Percentiles rank a stretch among this genome's conserved stretches.
Conservation (phyloP, 2,113 vertebrate species). For the Crocuta crocuta region DNA sequence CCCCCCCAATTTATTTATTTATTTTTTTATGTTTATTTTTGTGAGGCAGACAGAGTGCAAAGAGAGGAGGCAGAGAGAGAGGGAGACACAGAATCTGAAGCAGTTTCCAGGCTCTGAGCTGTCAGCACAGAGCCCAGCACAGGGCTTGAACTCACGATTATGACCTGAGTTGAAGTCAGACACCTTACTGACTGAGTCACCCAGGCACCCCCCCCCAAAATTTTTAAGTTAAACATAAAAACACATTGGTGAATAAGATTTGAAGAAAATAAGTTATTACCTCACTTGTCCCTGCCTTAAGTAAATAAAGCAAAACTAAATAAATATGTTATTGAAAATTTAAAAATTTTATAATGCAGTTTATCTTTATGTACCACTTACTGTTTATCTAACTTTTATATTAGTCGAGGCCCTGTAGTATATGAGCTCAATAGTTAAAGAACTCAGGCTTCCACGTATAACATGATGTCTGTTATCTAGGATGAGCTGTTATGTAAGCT, state of each 20-base stretch:
- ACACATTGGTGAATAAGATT: not conserved
- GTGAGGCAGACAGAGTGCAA: too few species aligned
- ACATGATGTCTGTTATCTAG: not conserved
- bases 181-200: too few species aligned
- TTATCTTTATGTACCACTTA: not conserved
- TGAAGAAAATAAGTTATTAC: not conserved
- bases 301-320: not conserved
- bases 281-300: not conserved
- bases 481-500: not conserved
- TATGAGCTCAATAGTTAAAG: not conserved
- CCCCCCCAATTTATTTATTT: too few species aligned
- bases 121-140: too few species aligned
- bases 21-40: too few species aligned
- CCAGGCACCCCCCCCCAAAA: too few species aligned
- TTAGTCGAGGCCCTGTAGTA: not conserved
- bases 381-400: not conserved
- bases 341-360: not conserved
- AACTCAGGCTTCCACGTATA: not conserved
- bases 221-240: not conserved
- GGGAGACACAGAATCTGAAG: too few species aligned
- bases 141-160: too few species aligned
- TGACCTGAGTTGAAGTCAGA: too few species aligned
- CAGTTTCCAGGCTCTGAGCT: too few species aligned
- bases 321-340: not conserved
- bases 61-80: too few species aligned